These are phyloP conservation scores for Volucella inflata DNA, from an alignment of 2,888 invertebrate species.

Conservation along the genomic window DNA sequence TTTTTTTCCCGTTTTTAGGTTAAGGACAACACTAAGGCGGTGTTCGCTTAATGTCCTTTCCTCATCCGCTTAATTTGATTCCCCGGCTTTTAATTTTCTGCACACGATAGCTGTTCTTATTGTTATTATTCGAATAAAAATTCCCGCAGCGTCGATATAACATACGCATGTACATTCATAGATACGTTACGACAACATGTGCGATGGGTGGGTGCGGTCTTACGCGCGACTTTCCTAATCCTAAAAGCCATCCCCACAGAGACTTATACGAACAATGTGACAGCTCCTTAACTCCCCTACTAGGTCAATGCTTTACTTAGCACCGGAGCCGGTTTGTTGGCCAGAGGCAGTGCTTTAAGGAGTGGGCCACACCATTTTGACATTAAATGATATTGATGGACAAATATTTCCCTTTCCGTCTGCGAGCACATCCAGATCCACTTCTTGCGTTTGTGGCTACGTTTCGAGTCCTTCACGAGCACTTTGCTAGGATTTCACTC, in stretches of 20 bases:
- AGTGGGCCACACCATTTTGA: slow-evolving; percentile 57
- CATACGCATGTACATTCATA: too few species aligned
- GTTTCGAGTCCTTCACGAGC: slow-evolving; percentile 32
- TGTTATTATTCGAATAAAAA: slow-evolving; percentile 40
- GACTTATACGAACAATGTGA: slow-evolving; percentile 17
- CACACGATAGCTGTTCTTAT: slow-evolving; percentile 58
- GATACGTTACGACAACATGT: background rate
- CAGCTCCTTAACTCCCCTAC: slow-evolving; percentile 17
- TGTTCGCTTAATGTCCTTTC: slow-evolving; percentile 19
- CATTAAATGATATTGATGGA: slow-evolving; percentile 66
- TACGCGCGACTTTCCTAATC: slow-evolving; percentile 14
- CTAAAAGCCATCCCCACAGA: slow-evolving; percentile 21
- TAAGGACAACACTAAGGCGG: slow-evolving; percentile 39
- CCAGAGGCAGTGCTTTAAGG: slow-evolving; percentile 34
- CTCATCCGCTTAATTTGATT: slow-evolving; percentile 43
- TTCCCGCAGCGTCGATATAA: slow-evolving; percentile 19
- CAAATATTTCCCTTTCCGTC: slow-evolving; percentile 52
- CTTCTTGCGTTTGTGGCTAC: slow-evolving; percentile 17
- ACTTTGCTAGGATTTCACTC: slow-evolving; percentile 30
- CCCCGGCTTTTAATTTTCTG: slow-evolving; percentile 39
- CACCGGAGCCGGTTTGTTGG: background rate
- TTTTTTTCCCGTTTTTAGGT: slow-evolving; percentile 42
- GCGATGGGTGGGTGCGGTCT: slow-evolving; percentile 29
- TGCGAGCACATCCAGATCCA: background rate
- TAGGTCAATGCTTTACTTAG: slow-evolving; percentile 30